phyloP scores from a whole-genome alignment of 2,888 invertebrate species.

The Acronicta alni region DNA sequence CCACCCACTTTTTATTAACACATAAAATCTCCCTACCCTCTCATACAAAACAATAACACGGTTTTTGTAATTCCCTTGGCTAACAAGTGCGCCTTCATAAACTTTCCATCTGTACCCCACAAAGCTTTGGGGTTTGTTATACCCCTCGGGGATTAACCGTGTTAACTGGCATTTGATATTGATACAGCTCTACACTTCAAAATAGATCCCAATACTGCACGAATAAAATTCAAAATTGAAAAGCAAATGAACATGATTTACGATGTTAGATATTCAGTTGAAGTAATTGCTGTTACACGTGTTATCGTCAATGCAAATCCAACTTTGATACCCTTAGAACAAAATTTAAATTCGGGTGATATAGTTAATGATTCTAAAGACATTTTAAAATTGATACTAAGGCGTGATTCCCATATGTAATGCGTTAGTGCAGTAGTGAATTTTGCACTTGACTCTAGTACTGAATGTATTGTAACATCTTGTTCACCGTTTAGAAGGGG shows the following conservation, averaged over 20 bases:
- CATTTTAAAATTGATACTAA: slow-evolving; percentile 56
- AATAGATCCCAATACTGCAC: slow-evolving; percentile 29
- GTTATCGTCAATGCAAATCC: slow-evolving; percentile 38
- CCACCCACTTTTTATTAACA: slow-evolving; percentile 84
- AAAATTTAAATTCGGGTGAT: slow-evolving; percentile 36
- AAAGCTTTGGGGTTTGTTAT: slow-evolving; percentile 79
- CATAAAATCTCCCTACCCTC: slow-evolving; percentile 78
- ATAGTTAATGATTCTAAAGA: slow-evolving; percentile 15
- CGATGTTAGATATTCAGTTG: slow-evolving; percentile 51
- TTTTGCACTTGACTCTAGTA: slow-evolving; percentile 84
- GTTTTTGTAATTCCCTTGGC: slow-evolving; percentile 83
- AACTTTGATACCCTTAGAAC: slow-evolving; percentile 25
- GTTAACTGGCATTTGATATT: slow-evolving; percentile 80
- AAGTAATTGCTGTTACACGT: slow-evolving; percentile 62
- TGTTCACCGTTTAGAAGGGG: slow-evolving; percentile 67
- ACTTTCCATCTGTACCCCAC: slow-evolving; percentile 83
- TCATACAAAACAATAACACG: slow-evolving; percentile 83
- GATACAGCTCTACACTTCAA: slow-evolving; percentile 57
- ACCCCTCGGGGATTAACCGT: slow-evolving; percentile 77
- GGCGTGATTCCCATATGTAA: slow-evolving; percentile 87
- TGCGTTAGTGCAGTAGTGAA: slow-evolving; percentile 78
- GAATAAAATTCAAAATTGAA: slow-evolving; percentile 51
- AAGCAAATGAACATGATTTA: slow-evolving; percentile 41
- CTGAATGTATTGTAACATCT: slow-evolving; percentile 79
- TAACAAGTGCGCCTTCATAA: slow-evolving; percentile 86